These are phyloP conservation scores for Apotomis turbidana DNA, from an alignment of 2,888 invertebrate species.

Conservation along the genomic window DNA sequence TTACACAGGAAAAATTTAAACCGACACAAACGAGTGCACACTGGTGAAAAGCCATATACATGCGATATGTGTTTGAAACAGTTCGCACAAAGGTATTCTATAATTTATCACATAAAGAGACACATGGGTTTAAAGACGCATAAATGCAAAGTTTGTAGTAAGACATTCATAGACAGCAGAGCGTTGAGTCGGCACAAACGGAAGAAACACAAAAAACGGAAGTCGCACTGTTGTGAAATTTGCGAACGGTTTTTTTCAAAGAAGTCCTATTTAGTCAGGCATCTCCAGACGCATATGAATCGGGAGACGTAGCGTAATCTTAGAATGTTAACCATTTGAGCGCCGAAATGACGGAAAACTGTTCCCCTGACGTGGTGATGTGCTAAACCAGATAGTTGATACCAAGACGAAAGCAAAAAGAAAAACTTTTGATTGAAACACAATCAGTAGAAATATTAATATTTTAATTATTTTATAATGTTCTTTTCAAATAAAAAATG, in stretches of 20 bases:
- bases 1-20: constrained; percentile 7
- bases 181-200: neutral
- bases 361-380: too few relatives aligned
- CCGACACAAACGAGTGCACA: constrained; percentile 12
- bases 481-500: too few relatives aligned
- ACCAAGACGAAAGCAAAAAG: too few relatives aligned
- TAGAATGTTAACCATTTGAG: too few relatives aligned
- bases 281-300: neutral
- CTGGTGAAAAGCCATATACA: constrained; percentile 3
- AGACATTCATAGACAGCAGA: neutral
- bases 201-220: neutral
- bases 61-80: constrained; percentile 15
- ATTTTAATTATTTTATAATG: too few relatives aligned
- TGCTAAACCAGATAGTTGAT: too few relatives aligned
- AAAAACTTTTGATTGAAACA: too few relatives aligned
- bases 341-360: too few relatives aligned
- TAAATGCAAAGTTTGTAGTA: neutral
- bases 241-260: neutral
- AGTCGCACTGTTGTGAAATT: neutral
- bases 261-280: neutral
- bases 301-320: neutral
- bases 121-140: constrained; percentile 6
- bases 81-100: neutral
- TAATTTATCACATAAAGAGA: constrained; percentile 4
- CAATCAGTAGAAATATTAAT: too few relatives aligned